phyloP scores from a whole-genome alignment of 2,888 invertebrate genomes.

The Agriotes lineatus region DNA sequence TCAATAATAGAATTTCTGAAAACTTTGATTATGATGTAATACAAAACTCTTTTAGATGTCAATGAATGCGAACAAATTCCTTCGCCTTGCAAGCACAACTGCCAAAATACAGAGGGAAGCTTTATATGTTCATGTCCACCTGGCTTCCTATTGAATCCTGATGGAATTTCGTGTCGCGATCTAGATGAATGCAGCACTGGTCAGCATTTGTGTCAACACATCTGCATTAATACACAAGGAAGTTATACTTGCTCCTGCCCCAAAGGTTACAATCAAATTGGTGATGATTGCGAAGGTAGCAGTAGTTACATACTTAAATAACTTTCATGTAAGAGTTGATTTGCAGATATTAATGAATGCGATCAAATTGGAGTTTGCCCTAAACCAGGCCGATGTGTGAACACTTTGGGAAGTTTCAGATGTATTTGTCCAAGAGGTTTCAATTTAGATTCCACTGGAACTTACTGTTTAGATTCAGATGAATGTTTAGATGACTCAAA shows the following conservation, averaged over 20 bases:
- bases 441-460: constrained; percentile 77
- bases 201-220: constrained; percentile 82
- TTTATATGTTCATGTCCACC: constrained; percentile 82
- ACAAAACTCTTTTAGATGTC: constrained; percentile 71
- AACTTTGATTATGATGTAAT: no score
- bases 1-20: no score
- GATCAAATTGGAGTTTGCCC: constrained; percentile 75
- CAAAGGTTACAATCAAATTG: constrained; percentile 80
- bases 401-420: constrained; percentile 84
- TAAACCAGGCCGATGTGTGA: constrained; percentile 83
- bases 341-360: constrained; percentile 86
- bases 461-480: constrained; percentile 81
- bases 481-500: constrained; percentile 81
- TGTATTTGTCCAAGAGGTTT: constrained; percentile 88
- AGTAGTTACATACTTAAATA: no score
- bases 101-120: constrained; percentile 84
- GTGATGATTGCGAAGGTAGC: constrained; percentile 82
- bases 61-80: constrained; percentile 83
- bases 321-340: no score
- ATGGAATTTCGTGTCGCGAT: constrained; percentile 81
- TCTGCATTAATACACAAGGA: constrained; percentile 83
- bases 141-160: constrained; percentile 83
- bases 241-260: constrained; percentile 83
- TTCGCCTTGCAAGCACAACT: constrained; percentile 83
- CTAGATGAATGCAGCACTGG: constrained; percentile 85